These are phyloP conservation scores for Metaphire vulgaris DNA, from an alignment of 1,140 invertebrate species.

Conservation along the genomic window DNA sequence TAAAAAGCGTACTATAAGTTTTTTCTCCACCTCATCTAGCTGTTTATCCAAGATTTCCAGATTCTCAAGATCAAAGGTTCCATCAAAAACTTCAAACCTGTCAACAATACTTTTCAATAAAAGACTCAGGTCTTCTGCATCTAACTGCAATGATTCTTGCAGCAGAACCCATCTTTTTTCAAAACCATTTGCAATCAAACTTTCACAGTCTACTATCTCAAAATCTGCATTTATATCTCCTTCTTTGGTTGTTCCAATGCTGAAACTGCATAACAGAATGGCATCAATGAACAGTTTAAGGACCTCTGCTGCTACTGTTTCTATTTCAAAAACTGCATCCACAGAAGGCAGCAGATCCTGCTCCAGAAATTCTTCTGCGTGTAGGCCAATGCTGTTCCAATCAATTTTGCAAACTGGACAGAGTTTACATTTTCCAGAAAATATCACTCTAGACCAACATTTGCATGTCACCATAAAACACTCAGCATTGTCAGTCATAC, in stretches of 20 bases:
- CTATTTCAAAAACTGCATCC: neutral
- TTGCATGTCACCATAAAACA: neutral
- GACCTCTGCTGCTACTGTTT: neutral
- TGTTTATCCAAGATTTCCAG: neutral
- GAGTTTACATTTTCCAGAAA: neutral
- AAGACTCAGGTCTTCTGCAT: neutral
- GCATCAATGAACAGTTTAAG: neutral
- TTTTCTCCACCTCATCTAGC: neutral
- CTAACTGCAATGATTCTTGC: neutral
- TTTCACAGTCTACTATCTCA: neutral
- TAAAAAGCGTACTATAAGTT: neutral
- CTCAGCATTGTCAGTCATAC: neutral
- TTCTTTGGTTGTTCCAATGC: neutral
- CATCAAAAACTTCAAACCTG: neutral
- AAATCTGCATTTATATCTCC: neutral
- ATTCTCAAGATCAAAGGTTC: neutral
- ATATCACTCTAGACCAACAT: neutral
- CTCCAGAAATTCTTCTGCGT: neutral
- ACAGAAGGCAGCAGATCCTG: neutral
- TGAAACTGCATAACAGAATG: neutral
- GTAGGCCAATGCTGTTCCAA: neutral
- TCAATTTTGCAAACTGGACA: neutral
- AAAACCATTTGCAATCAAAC: neutral
- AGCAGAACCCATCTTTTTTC: neutral
- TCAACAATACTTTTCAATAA: neutral